Evolutionary conservation across 2,113 vertebrate genomes (phyloP), one percentile per base, ranked within the genome.

Genomic region (Prietella phreatophila): DNA sequence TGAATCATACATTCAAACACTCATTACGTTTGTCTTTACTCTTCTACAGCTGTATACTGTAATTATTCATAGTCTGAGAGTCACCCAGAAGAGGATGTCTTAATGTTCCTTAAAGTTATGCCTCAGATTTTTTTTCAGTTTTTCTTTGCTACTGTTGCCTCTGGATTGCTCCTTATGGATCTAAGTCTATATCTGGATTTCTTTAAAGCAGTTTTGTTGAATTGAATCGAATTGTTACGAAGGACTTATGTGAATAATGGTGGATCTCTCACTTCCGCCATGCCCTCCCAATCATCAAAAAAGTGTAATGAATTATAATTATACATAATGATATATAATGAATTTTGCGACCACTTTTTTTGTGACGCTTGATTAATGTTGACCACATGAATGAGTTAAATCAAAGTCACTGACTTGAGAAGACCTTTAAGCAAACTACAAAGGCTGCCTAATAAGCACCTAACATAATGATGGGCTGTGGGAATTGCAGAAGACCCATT

Each of bases 391-490:
- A 76, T 42, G 56, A 78, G 39, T 78, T 33, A 79, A 76, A 65
- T 88, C 39, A 55, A 82, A 82, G 78, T 39, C 47, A 84, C 30
- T 82, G 69, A 87, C 84, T 84, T 88, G 69, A 85, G 30, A 83
- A 82, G 33, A 85, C 30, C 84, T 71, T 56, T 27, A 83, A 65
- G 58, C 30, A 17, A 65, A 85, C 78, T 83, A 78, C 89, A 83
- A 65, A 90, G 56, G 55, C 25, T 67, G 71, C 36, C 33, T 85
- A 85, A 85, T 85, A 85, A 61, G 69, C 36, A 67, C 67, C 85
- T 80, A 67, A 80, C 14, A 42, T 86, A 71, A 83, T 90, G 83
- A 85, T n/a, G 71, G 50, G 69, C 50, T 85, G 25, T 78, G 80
- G 75, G 83, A 56, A 71, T 60, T 56, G 55, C 27, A 47, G 73